Base-by-base conservation (phyloP, 64 coral and sea anemone genomes). In the Montipora cactus region DNA sequence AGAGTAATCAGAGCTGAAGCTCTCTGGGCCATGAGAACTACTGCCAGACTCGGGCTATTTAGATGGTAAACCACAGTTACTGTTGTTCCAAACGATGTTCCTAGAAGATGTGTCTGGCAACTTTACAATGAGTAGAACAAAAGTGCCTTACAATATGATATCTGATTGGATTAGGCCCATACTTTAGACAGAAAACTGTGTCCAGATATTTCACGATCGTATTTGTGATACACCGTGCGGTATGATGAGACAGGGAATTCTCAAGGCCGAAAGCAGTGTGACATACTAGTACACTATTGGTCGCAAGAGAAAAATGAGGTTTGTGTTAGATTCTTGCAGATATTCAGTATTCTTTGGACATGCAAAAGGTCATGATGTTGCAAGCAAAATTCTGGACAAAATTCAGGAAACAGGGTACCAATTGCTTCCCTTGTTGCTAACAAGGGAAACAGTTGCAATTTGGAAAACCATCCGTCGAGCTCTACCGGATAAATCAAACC, bases 231-330 rank as follows among this genome's bases (percentile, higher is more conserved):
- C n/a, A 75, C 67, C 49, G 75, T 93, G 68, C 92, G 80, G 83
- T 79, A 93, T 93, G 91, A 93, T 87, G 79, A 93, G 46, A 93
- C 81, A 88, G 73, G 79, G 73, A 91, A 91, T 91, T n/a, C 90
- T 66, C 79, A 91, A 91, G 79, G 79, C 90, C 79, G 90, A 62
- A 81, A 92, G 80, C 90, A 92, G 72, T 92, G 90, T 92, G 91
- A 93, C 44, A 64, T 87, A 67, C 48, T 88, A n/a, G 46, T 74
- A 14, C 47, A 82, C 49, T 93, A 93, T 55, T 93, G 92, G 92
- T 93, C 84, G 81, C 57, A 88, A 93, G 92, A 93, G 85, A 93
- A 88, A 59, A 78, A 70, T 64, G 59, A 64, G 13, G 59, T 64
- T 2, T 8, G 53, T 64, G 59, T 64, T 64, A 13, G 82, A 84